A percentile compares a stretch with the other conserved stretches of the same genome.
Conservation (phyloP, 92 coral and sea anemone genomes). For the Palythoa grandis region DNA sequence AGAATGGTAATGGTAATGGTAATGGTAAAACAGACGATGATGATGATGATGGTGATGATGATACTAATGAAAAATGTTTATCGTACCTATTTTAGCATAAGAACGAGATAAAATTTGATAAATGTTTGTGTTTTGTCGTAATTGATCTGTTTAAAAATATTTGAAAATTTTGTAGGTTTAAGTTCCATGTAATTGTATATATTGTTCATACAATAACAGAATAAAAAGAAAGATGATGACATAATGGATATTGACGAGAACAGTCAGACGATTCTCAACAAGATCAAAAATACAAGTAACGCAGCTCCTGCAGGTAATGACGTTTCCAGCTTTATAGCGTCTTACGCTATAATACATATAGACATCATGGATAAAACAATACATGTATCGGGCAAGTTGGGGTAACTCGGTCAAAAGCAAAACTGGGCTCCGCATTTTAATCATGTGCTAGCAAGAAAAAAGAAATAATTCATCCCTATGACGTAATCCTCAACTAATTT, state of each 20-base stretch:
- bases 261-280: slow-evolving; percentile 89
- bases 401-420: no score
- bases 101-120: no score
- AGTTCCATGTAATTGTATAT: neutral
- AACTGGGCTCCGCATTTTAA: no score
- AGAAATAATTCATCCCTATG: no score
- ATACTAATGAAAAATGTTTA: no score
- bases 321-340: neutral
- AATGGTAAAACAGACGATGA: neutral
- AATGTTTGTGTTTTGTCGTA: no score
- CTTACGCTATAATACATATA: no score
- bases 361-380: no score
- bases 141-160: neutral
- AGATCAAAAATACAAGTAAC: slow-evolving; percentile 87
- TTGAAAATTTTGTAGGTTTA: neutral
- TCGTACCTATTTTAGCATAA: no score
- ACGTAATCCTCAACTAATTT: no score
- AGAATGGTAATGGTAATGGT: neutral
- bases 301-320: slow-evolving; percentile 57
- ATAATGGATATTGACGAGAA: slow-evolving; percentile 81
- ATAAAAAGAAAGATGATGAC: slow-evolving; percentile 50
- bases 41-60: neutral
- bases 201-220: slow-evolving; percentile 5
- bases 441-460: no score
- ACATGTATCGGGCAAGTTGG: no score